These are phyloP conservation scores for Gambusia affinis DNA, from an alignment of 2,113 vertebrate species.

Conservation along the genomic window DNA sequence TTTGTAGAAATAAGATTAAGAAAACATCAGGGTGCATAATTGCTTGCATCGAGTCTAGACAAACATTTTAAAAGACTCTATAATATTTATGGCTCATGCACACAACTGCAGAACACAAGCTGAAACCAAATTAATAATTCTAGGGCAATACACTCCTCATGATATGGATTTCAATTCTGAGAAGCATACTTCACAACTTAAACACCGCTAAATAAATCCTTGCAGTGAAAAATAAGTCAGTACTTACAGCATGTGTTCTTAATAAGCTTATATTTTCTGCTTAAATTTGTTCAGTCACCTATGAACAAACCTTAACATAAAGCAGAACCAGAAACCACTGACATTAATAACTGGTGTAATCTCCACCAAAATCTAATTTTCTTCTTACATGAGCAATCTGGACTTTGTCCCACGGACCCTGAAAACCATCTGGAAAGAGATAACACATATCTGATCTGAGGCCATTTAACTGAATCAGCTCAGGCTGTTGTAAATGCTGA, in stretches of 20 bases:
- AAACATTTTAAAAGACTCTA: background rate
- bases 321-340: background rate
- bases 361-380: background rate
- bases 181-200: background rate
- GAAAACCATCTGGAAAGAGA: constrained; percentile 39
- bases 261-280: background rate
- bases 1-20: background rate
- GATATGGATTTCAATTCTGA: background rate
- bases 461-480: constrained; percentile 5
- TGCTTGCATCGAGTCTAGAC: background rate
- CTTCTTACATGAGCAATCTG: constrained; percentile 11
- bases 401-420: constrained; percentile 41
- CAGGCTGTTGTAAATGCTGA: background rate
- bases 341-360: background rate
- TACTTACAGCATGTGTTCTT: constrained; percentile 4
- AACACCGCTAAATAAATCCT: constrained; percentile 8
- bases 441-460: constrained; percentile 31
- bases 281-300: background rate
- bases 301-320: background rate
- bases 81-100: background rate
- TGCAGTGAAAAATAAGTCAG: constrained; percentile 1
- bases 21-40: background rate
- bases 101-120: background rate
- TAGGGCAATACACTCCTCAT: background rate
- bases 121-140: background rate